Evolutionary conservation across 2,113 vertebrate genomes (phyloP).

Genomic region (Larimichthys crocea): DNA sequence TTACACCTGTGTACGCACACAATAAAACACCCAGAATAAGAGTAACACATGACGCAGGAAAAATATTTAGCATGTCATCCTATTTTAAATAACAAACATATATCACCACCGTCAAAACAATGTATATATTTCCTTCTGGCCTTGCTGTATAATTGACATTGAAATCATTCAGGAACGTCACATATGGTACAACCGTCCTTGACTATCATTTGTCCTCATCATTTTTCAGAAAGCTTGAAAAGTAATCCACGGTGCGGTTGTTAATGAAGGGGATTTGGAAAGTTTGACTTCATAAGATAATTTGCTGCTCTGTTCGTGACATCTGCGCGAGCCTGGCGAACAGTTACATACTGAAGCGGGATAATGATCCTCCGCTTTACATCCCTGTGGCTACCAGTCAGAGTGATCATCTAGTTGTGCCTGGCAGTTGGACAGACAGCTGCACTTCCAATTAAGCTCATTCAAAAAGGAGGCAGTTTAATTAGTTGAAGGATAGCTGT

Average conservation of each 20-base stretch:
- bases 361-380: constrained; percentile 64
- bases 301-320: not conserved
- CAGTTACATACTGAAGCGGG: constrained; percentile 19
- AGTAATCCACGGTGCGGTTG: not conserved
- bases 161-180: not conserved
- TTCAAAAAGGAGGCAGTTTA: constrained; percentile 55
- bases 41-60: not conserved
- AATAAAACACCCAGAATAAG: not conserved
- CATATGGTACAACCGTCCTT: not conserved
- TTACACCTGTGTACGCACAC: too few species aligned
- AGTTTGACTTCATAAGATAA: constrained; percentile 19
- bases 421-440: constrained; percentile 71
- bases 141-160: not conserved
- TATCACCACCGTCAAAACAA: not conserved
- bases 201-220: not conserved
- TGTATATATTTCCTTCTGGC: not conserved
- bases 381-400: constrained; percentile 60
- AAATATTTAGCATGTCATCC: not conserved
- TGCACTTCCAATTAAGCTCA: constrained; percentile 63
- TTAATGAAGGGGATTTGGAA: constrained; percentile 33
- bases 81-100: not conserved
- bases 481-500: constrained; percentile 64
- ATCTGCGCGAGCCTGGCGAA: constrained; percentile 19
- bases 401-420: constrained; percentile 57
- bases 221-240: constrained; percentile 1